A percentile compares a stretch with the other conserved stretches of the same genome.
Conservation (phyloP, 2,113 vertebrate species). For the Misgurnus anguillicaudatus region DNA sequence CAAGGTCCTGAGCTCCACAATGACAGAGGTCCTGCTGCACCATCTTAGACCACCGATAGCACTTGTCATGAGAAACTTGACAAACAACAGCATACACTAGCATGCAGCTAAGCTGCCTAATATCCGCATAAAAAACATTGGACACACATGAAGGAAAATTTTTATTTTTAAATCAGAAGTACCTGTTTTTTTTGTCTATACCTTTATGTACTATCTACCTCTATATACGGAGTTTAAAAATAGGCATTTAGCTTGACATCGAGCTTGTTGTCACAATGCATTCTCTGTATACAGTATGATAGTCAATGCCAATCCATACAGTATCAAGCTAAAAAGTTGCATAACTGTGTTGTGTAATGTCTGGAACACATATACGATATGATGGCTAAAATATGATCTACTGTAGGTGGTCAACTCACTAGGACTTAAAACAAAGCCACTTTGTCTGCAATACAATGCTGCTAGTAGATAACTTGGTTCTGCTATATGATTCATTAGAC, state of each 20-base stretch:
- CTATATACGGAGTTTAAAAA: no score
- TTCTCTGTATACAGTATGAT: no score
- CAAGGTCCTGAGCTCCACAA: slow-evolving; percentile 67
- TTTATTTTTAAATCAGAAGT: not conserved
- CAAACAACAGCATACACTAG: not conserved
- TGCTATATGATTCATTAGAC: not conserved
- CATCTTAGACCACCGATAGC: slow-evolving; percentile 60
- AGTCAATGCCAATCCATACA: no score
- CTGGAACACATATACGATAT: not conserved
- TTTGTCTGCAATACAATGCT: not conserved
- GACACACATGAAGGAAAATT: no score
- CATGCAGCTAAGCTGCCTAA: slow-evolving; percentile 21
- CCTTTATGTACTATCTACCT: slow-evolving; percentile 11
- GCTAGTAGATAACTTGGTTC: not conserved
- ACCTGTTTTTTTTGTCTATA: slow-evolving; percentile 1
- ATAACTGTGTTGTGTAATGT: no score
- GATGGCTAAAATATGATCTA: not conserved
- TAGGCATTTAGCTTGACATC: no score
- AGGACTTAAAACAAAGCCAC: not conserved
- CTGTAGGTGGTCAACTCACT: not conserved
- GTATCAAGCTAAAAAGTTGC: no score
- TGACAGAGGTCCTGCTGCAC: slow-evolving; percentile 62
- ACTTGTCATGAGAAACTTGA: not conserved
- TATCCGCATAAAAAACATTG: not conserved
- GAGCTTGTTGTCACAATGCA: no score